Evolutionary conservation across 2,113 vertebrate species (phyloP).

Genomic region (Scopus umbretta): DNA sequence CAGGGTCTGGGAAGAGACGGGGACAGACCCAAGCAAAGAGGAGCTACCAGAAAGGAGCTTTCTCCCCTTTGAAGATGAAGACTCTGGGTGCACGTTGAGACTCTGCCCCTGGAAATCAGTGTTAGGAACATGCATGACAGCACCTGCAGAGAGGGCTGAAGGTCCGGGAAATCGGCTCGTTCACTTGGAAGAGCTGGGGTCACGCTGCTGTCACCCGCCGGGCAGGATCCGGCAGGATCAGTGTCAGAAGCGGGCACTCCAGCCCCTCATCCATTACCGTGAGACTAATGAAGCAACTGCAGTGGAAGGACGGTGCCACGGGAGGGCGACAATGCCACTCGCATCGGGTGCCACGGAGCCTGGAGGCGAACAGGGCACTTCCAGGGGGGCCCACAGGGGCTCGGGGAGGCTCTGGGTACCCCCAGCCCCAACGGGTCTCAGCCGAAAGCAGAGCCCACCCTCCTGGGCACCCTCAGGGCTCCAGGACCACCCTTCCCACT

Average conservation of each 20-base stretch:
- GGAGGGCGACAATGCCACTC: background rate
- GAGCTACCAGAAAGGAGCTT: background rate
- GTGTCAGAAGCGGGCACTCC: background rate
- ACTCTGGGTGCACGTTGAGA: fast-evolving
- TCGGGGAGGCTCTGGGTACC: background rate
- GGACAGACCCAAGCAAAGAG: background rate
- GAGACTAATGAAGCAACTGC: background rate
- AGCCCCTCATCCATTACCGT: fast-evolving
- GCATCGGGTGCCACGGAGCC: background rate
- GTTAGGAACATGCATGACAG: fast-evolving
- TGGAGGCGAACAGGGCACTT: fast-evolving
- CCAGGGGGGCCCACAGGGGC: fast-evolving
- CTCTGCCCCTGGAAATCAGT: background rate
- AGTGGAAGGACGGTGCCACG: background rate
- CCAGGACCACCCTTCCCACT: background rate
- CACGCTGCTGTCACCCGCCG: background rate
- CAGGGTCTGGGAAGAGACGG: background rate
- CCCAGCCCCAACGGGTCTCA: background rate
- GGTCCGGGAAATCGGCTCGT: no score
- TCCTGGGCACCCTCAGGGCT: background rate
- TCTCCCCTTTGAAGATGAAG: no score
- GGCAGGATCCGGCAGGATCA: background rate
- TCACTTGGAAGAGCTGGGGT: background rate
- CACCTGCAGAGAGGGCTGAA: background rate
- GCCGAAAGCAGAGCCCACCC: background rate